Base-by-base conservation (phyloP, 2,797 vertebrate species). In the Acrocephalus scirpaceus region DNA sequence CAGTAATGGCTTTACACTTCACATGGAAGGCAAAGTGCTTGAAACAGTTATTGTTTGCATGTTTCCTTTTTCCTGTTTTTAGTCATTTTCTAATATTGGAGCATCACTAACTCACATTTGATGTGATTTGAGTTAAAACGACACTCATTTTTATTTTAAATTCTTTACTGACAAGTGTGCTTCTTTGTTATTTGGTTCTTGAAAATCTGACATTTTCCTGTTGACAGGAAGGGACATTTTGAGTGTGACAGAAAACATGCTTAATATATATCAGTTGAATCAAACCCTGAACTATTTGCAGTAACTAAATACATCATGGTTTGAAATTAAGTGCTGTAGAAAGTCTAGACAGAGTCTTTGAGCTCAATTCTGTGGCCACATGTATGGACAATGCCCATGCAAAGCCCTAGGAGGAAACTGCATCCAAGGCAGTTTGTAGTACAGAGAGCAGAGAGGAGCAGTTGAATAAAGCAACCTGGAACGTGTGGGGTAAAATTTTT, bases 41-140 rank as follows among this genome's bases (percentile, higher is more conserved):
- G 75, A 73, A 81, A 74, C 69, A 78, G 50, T 96, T 88, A 78
- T 26, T 94, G 79, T 93, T 93, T 60, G 21, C 64, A 76, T 76
- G n/a, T 92, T 91, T 88, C 87, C 74, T 92, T 97, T 98, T 97
- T 97, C 93, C 95, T 96, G 81, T 91, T 97, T 97, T 91, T 71
- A 92, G 32, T 86, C 91, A 74, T 77, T 88, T 93, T 85, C 81
- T 71, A 72, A 22, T 93, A 62, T 15, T 88, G 61, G 27, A 85
- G 9, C 36, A 60, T 88, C 56, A 32, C 53, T 94, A 74, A 87
- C 58, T 93, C 22, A 17, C 32, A 36, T 44, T 69, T 88, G 21
- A 57, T 88, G 45, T 64, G 32, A 87, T 87, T 77, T 90, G 57
- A 34, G 32, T 77, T 74, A 65, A 86, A 70, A 84, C 67, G 12